phyloP scores from a whole-genome alignment of 2,113 vertebrate species.

The Terrapene triunguis region DNA sequence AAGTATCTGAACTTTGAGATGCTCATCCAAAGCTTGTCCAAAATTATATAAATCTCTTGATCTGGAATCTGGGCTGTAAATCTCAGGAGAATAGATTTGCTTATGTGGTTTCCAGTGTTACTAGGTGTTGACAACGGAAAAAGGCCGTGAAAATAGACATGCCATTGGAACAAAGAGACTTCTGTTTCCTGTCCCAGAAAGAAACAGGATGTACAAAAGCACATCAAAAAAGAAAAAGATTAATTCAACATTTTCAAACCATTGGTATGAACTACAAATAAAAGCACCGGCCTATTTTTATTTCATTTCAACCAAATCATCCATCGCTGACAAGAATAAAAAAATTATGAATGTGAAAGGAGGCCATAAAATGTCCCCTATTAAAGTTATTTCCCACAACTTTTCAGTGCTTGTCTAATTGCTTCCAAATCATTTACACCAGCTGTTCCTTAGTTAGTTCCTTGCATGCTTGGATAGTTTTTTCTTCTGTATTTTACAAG shows the following conservation, averaged over 20 bases:
- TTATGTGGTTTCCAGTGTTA: background rate
- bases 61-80: background rate
- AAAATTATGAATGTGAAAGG: background rate
- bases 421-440: background rate
- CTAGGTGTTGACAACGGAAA: background rate
- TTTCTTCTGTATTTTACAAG: background rate
- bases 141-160: background rate
- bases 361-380: background rate
- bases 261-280: background rate
- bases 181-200: background rate
- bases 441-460: background rate
- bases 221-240: background rate
- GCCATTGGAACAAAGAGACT: background rate
- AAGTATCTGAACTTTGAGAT: background rate
- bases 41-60: background rate
- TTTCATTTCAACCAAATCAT: background rate
- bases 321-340: background rate
- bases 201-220: background rate
- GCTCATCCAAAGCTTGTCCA: background rate
- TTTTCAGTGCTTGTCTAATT: background rate
- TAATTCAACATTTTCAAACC: background rate
- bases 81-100: background rate
- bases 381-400: background rate
- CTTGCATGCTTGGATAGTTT: background rate
- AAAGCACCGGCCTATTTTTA: background rate